Evolutionary conservation across 2,888 invertebrate genomes (phyloP), one percentile per base, ranked within the genome.

Genomic region (Euzophera pinguis): DNA sequence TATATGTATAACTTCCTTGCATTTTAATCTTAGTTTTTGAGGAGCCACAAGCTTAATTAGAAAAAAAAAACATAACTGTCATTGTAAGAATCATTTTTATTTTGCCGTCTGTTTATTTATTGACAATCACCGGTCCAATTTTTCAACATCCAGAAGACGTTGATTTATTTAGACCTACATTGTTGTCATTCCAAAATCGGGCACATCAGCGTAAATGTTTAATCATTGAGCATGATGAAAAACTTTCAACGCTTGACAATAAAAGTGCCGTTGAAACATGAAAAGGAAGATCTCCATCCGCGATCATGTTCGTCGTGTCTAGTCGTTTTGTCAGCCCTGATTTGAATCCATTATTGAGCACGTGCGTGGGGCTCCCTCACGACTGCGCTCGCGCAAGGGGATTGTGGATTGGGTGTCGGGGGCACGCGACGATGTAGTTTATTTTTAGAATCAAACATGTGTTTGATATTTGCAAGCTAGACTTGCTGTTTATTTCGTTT

Each of bases 311-410:
- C 53, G 8, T 57, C 54, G 58, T 63, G 59, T 53, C 34, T 67
- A 61, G 63, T 75, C 63, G 64, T 78, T 78, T 77, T 77, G 73
- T 80, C 68, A 59, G 61, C 69, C 64, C 65, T 62, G 68, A 70
- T 73, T 71, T 70, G 74, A 76, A 75, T 79, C 61, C 61, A 60
- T 76, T 76, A 81, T 76, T 62, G 62, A 75, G 81, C 85, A 83
- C 87, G 88, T 84, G 85, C 80, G 76, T 65, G 71, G 69, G 64
- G 62, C 71, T 69, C 78, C 79, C 76, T 79, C 71, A 54, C 66
- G 62, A 64, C 43, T 82, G 85, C 82, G 82, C 78, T 59, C 60
- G 80, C 80, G 81, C 79, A 78, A 75, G 53, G 61, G 71, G 70
- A 69, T 67, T 60, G 66, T 69, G 67, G 63, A 68, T 32, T 32